Conservation (phyloP, 2,888 invertebrate species). For the Caenorhabditis sp. region DNA sequence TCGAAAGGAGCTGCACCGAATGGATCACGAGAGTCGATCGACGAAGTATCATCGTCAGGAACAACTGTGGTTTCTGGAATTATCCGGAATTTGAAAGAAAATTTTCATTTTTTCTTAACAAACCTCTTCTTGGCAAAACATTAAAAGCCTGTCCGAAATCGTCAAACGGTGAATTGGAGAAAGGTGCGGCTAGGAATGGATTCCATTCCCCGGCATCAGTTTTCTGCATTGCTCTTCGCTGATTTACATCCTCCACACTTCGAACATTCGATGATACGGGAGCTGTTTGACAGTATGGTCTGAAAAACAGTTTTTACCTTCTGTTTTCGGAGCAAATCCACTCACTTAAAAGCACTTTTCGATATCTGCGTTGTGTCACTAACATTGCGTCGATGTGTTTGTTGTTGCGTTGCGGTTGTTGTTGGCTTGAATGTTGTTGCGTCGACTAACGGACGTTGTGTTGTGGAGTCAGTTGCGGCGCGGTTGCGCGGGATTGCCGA, state of each 20-base stretch:
- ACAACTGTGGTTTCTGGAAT: not conserved
- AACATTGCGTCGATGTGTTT: slow-evolving; percentile 43
- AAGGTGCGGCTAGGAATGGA: slow-evolving; percentile 59
- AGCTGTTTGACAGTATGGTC: slow-evolving; percentile 47
- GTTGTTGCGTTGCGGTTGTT: not conserved
- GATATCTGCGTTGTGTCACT: slow-evolving; percentile 45
- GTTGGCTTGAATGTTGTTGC: not conserved
- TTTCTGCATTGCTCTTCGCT: not conserved
- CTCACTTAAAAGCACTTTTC: slow-evolving; percentile 55
- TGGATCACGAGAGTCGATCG: slow-evolving; percentile 72
- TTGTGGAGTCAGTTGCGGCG: slow-evolving; percentile 5
- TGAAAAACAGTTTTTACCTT: no score
- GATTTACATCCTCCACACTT: slow-evolving; percentile 37
- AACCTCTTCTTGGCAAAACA: slow-evolving; percentile 32
- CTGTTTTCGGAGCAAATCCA: no score
- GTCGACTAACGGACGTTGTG: slow-evolving; percentile 12
- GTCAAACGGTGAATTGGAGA: slow-evolving; percentile 8
- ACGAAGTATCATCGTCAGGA: slow-evolving; percentile 31
- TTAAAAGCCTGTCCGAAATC: slow-evolving; percentile 42
- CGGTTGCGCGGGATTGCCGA: slow-evolving; percentile 1
- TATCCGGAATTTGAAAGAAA: no score
- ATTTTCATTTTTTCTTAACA: no score
- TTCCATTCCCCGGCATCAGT: slow-evolving; percentile 44
- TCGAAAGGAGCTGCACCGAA: slow-evolving; percentile 73
- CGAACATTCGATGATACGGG: slow-evolving; percentile 11